Evolutionary conservation across 1,140 invertebrate species (phyloP).

Genomic region (Drosophila seguyi): DNA sequence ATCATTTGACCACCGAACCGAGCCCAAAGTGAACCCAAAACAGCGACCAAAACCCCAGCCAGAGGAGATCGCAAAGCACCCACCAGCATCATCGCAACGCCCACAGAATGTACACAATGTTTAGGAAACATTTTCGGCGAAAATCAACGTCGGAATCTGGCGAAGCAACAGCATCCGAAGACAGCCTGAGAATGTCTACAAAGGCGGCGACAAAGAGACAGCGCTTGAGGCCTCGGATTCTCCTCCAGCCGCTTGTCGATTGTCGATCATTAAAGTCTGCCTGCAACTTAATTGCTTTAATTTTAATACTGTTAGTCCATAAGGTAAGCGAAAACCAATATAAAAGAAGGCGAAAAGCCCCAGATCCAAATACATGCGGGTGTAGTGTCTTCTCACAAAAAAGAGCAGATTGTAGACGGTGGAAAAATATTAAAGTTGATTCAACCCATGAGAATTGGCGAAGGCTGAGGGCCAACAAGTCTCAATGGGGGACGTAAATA

Average conservation of each 20-base stretch:
- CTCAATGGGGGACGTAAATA: slow-evolving; percentile 50
- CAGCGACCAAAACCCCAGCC: slow-evolving; percentile 6
- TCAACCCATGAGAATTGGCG: slow-evolving; percentile 49
- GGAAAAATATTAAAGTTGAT: slow-evolving; percentile 39
- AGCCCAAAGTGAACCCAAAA: slow-evolving; percentile 40
- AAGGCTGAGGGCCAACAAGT: slow-evolving; percentile 40
- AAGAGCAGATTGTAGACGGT: slow-evolving; percentile 1
- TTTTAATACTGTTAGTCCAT: slow-evolving; percentile 83
- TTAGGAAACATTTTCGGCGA: slow-evolving; percentile 85
- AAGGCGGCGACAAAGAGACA: slow-evolving; percentile 60
- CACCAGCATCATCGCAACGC: slow-evolving; percentile 49
- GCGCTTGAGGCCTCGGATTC: slow-evolving; percentile 47
- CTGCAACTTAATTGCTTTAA: slow-evolving; percentile 84
- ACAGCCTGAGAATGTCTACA: slow-evolving; percentile 71
- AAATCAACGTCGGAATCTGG: slow-evolving; percentile 65
- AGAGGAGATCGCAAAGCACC: slow-evolving; percentile 31
- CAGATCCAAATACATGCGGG: slow-evolving; percentile 62
- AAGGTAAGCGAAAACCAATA: slow-evolving; percentile 66
- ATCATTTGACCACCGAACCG: slow-evolving; percentile 45
- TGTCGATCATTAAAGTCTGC: slow-evolving; percentile 82
- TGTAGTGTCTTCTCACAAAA: slow-evolving; percentile 32
- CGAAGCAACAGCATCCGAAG: slow-evolving; percentile 27
- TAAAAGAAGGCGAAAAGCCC: slow-evolving; percentile 29
- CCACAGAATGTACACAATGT: slow-evolving; percentile 84
- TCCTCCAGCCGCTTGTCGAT: slow-evolving; percentile 53